Evolutionary conservation across 2,888 invertebrate genomes (phyloP).

Genomic region (Abrostola tripartita): DNA sequence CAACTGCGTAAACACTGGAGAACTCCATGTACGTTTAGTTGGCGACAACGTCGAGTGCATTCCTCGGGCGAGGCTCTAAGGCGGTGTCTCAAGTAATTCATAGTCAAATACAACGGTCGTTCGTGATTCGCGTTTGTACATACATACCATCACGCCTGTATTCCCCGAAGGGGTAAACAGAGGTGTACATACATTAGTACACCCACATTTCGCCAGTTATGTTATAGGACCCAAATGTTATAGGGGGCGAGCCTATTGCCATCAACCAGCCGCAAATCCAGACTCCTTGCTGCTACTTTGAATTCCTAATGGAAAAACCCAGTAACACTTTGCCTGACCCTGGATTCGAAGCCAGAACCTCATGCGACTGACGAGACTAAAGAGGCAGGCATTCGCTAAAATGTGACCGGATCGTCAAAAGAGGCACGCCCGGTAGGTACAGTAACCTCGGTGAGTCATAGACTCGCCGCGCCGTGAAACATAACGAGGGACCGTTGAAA

Average conservation of each 20-base stretch:
- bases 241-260: too few relatives aligned
- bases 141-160: too few relatives aligned
- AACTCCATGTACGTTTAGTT: conserved; percentile 33
- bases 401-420: conserved; percentile 57
- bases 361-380: too few relatives aligned
- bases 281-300: too few relatives aligned
- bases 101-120: conserved; percentile 54
- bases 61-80: conserved; percentile 37
- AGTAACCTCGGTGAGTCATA: conserved; percentile 80
- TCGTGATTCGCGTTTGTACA: conserved; percentile 44
- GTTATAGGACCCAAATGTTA: too few relatives aligned
- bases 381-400: conserved; percentile 66
- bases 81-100: conserved; percentile 39
- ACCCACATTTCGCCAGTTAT: too few relatives aligned
- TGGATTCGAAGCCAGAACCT: too few relatives aligned
- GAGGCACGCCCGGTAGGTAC: conserved; percentile 67
- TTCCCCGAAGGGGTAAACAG: too few relatives aligned
- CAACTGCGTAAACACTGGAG: conserved; percentile 73
- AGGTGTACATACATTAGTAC: too few relatives aligned
- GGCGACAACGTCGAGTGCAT: conserved; percentile 47
- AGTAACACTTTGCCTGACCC: too few relatives aligned
- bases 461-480: conserved; percentile 58
- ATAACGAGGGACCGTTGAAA: conserved; percentile 70
- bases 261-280: too few relatives aligned
- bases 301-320: too few relatives aligned